phyloP scores from a whole-genome alignment of 2,797 vertebrate genomes.

The Sebastiscus tertius region DNA sequence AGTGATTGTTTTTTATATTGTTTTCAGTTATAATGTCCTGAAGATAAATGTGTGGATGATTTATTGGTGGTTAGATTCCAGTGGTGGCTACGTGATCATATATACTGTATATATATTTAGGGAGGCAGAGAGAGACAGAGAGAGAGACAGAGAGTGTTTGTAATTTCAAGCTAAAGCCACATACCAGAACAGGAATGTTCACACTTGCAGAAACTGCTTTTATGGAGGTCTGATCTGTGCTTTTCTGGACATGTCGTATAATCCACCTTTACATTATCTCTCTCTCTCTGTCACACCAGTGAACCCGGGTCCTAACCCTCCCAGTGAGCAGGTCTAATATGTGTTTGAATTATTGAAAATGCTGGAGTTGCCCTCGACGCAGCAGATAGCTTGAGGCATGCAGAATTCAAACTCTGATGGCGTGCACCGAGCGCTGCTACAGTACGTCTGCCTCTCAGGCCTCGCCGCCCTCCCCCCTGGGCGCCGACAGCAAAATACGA shows the following conservation, averaged over 20 bases:
- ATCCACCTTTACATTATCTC: neutral
- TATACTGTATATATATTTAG: too few relatives aligned
- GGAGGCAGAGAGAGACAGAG: too few relatives aligned
- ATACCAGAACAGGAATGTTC: neutral
- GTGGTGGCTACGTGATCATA: neutral
- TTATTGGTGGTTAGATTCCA: neutral
- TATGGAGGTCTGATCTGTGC: neutral
- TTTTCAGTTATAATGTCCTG: neutral
- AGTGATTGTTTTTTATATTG: neutral
- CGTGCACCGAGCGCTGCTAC: neutral
- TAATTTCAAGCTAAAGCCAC: neutral
- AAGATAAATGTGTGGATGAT: neutral
- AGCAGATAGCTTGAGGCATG: neutral
- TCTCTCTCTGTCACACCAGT: neutral
- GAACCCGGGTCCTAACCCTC: neutral
- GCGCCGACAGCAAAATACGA: neutral
- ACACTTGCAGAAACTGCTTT: neutral
- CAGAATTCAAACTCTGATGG: neutral
- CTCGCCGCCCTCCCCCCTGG: neutral
- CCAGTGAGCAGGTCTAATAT: neutral
- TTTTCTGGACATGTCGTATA: neutral
- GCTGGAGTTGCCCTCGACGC: neutral
- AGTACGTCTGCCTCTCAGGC: neutral
- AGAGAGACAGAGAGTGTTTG: too few relatives aligned
- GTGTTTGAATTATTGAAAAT: conserved; percentile 42